Evolutionary conservation across 2,113 vertebrate species (phyloP), one percentile per base, ranked within the genome.

Genomic region (Macroglossus sobrinus): DNA sequence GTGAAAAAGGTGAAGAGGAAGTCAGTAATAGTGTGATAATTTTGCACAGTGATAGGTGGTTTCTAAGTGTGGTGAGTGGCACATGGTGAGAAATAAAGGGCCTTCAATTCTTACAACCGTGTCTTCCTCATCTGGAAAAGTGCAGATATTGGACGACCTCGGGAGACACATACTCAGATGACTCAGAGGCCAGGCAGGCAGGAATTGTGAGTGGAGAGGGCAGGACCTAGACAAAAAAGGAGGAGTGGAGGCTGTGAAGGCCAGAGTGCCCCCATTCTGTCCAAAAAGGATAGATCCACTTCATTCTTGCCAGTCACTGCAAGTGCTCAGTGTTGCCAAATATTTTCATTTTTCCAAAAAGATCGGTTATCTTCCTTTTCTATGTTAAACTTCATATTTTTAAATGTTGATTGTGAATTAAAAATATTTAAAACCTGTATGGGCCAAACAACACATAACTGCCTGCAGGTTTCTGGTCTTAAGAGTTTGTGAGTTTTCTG

Each of bases 251-350:
- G 3, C 28, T 28, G 15, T 2, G 30, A 21, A 35, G 35, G 63
- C 43, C 18, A 5, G 28, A 57, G 35, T 3, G 6, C 0, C 33
- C 33, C 8, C 5, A 2, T 45, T 85, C 82, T 81, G 22, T 86
- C 13, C 24, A 21, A 55, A 47, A 11, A 0, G 0, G 5, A 55
- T 3, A 26, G 59, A 30, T 35, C 53, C 13, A 5, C 22, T 35
- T 45, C 26, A 22, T 59, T 40, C 26, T 87, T 47, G 68, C 76
- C 38, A 5, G 0, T 79, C 21, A 43, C 28, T 24, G 66, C 53
- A 18, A 7, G 0, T 1, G 3, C 12, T 80, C 5, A 2, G 15
- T 18, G 26, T 59, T 68, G 35, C 5, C 21, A 50, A 4, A 14
- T 81, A 30, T 2, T 75, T 86, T 69, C 28, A 66, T 33, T 85